Evolutionary conservation across 2,113 vertebrate species (phyloP).

Genomic region (Penelope pileata): DNA sequence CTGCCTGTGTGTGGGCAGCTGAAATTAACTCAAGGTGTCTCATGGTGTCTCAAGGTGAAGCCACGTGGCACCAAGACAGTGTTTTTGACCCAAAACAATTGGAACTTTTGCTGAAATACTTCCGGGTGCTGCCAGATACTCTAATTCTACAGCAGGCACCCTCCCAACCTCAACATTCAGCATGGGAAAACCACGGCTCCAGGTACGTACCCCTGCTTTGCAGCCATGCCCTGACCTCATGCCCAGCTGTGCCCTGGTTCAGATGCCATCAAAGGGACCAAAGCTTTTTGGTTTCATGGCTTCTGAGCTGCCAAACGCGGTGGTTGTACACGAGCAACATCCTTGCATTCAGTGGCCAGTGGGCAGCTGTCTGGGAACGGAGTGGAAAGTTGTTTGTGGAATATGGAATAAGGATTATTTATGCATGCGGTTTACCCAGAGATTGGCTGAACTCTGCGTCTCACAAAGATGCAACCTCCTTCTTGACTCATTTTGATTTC

Average conservation of each 20-base stretch:
- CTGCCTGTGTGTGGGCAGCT: fast-evolving
- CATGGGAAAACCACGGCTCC: not conserved
- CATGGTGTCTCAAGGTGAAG: no score
- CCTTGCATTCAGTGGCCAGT: not conserved
- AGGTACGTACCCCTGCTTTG: not conserved
- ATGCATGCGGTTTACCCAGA: not conserved
- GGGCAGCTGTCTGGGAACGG: not conserved
- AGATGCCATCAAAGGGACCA: not conserved
- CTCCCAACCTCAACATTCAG: not conserved
- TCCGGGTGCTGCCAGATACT: not conserved
- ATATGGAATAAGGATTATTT: not conserved
- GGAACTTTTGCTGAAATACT: not conserved
- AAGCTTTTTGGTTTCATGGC: not conserved
- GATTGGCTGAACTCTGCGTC: not conserved
- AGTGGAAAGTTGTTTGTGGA: slow-evolving; percentile 18
- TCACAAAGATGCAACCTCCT: not conserved
- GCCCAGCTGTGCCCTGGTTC: no score
- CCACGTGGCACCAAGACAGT: not conserved
- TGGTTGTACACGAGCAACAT: not conserved
- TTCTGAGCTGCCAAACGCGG: not conserved
- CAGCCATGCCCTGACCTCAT: not conserved
- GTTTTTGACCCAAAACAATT: not conserved
- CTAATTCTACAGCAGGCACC: not conserved
- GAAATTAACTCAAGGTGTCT: not conserved
- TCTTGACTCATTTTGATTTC: not conserved